A percentile compares a stretch with the other conserved stretches of the same genome.
Evolutionary conservation across 2,888 invertebrate genomes (phyloP).

Genomic region (Craniophora ligustri): DNA sequence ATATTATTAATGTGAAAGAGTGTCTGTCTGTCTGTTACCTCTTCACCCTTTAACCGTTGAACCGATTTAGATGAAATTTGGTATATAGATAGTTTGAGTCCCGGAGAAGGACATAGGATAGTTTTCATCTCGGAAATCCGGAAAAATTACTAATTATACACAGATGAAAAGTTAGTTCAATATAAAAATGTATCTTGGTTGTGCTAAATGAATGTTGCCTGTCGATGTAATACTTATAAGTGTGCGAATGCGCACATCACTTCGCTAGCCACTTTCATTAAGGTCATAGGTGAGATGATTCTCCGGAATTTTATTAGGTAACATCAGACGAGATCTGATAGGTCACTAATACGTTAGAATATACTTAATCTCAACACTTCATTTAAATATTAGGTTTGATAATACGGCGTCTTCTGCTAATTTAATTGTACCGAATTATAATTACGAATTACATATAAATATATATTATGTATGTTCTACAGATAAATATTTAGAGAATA

Average conservation of each 20-base stretch:
- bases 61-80: too few species aligned
- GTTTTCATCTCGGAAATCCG: too few species aligned
- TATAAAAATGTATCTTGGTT: not conserved
- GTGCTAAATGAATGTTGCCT: not conserved
- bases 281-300: slow-evolving; percentile 70
- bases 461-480: not conserved
- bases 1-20: too few species aligned
- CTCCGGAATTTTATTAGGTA: slow-evolving; percentile 61
- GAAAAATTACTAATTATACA: too few species aligned
- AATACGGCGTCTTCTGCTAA: not conserved
- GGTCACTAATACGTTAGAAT: slow-evolving; percentile 21
- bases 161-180: too few species aligned
- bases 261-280: slow-evolving; percentile 61
- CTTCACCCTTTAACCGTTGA: too few species aligned
- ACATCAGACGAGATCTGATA: slow-evolving; percentile 52
- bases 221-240: slow-evolving; percentile 20
- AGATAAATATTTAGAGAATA: too few species aligned
- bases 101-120: too few species aligned
- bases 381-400: slow-evolving; percentile 12
- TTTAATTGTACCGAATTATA: not conserved
- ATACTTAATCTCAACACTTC: slow-evolving; percentile 20
- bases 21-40: too few species aligned
- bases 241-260: slow-evolving; percentile 13
- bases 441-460: not conserved
- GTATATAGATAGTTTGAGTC: too few species aligned